phyloP scores from a whole-genome alignment of 1,140 invertebrate genomes.

The Nasonia vitripennis region DNA sequence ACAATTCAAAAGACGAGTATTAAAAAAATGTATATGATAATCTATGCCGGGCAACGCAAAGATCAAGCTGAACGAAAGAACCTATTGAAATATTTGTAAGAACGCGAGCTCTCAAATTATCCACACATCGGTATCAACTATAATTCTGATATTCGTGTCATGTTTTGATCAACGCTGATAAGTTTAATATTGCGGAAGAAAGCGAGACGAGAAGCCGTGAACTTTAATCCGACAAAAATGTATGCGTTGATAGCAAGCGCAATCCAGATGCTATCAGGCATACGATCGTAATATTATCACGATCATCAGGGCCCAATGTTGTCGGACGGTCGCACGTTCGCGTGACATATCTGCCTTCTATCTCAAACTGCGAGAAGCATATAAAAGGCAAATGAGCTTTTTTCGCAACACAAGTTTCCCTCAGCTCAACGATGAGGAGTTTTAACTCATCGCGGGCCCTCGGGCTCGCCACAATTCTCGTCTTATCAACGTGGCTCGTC shows the following conservation, averaged over 20 bases:
- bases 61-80: too few relatives aligned
- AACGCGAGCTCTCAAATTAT: too few relatives aligned
- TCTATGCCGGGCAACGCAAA: too few relatives aligned
- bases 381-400: conserved; percentile 35
- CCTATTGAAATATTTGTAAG: too few relatives aligned
- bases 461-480: conserved; percentile 22
- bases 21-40: too few relatives aligned
- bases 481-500: conserved; percentile 3
- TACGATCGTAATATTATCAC: conserved; percentile 36
- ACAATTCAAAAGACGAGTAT: too few relatives aligned
- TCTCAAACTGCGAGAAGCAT: conserved; percentile 38
- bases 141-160: background rate
- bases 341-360: conserved; percentile 47
- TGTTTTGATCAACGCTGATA: background rate
- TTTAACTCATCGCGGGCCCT: conserved; percentile 38
- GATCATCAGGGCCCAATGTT: conserved; percentile 40
- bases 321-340: conserved; percentile 32
- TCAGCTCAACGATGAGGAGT: conserved; percentile 43
- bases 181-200: background rate
- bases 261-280: conserved; percentile 28
- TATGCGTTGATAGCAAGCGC: conserved; percentile 5
- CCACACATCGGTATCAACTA: too few relatives aligned
- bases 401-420: background rate
- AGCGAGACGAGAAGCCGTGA: background rate
- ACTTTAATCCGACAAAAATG: background rate